Evolutionary conservation across 1,140 invertebrate species (phyloP).

Genomic region (Bombus consobrinus): DNA sequence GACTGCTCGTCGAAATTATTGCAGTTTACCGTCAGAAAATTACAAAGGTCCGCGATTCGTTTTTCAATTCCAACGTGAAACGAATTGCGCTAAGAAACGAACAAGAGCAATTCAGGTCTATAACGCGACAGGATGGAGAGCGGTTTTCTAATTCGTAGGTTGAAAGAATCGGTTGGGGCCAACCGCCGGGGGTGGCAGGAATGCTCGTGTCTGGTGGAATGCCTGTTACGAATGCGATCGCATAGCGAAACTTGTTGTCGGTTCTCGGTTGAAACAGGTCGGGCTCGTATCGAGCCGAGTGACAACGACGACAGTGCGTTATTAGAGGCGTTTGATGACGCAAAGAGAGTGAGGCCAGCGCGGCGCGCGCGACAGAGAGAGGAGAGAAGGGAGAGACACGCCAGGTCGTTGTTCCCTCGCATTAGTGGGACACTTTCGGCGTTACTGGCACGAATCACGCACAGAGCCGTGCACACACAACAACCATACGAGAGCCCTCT

Average conservation of each 20-base stretch:
- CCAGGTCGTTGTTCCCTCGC: slow-evolving; percentile 71
- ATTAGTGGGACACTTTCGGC: slow-evolving; percentile 76
- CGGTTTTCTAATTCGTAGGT: neutral
- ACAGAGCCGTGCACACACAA: slow-evolving; percentile 27
- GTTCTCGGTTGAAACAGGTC: slow-evolving; percentile 59
- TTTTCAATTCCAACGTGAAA: too few species aligned
- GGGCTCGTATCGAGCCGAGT: slow-evolving; percentile 63
- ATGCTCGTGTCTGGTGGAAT: slow-evolving; percentile 13
- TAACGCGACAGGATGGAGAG: neutral
- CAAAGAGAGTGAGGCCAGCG: slow-evolving; percentile 59
- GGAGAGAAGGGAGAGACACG: slow-evolving; percentile 55
- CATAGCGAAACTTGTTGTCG: slow-evolving; percentile 65
- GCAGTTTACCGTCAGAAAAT: too few species aligned
- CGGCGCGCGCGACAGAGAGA: neutral
- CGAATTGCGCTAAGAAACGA: too few species aligned
- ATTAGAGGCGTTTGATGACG: slow-evolving; percentile 70
- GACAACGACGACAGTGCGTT: slow-evolving; percentile 61
- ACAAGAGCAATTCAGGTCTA: too few species aligned
- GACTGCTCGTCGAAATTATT: too few species aligned
- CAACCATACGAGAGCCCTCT: neutral
- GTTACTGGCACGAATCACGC: slow-evolving; percentile 67
- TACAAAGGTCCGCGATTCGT: too few species aligned
- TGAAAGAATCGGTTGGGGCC: neutral
- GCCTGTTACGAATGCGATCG: slow-evolving; percentile 50
- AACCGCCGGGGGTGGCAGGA: neutral